Evolutionary conservation across 2,113 vertebrate species (phyloP), one percentile per base, ranked within the genome.

Genomic region (Colossoma macropomum): DNA sequence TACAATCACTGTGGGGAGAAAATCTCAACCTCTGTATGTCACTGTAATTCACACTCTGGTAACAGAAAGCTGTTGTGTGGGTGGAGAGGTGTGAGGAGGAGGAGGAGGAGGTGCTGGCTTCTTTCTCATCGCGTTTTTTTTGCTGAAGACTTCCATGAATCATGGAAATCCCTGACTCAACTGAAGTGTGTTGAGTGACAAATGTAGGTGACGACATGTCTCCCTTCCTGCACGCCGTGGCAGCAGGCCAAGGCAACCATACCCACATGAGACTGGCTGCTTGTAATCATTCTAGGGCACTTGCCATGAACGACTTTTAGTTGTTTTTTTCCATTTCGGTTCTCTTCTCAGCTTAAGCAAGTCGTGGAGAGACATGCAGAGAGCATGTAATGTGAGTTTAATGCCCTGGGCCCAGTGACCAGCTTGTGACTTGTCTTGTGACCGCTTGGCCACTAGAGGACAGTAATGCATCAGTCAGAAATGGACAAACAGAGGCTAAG

Each of bases 161-260:
- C 91, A 93, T 72, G 83, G 85, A 88, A 89, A 89, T 88, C 54
- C 77, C 92, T 94, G 92, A 94, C 63, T 93, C 93, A 93, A 80
- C 66, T 34, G 80, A 65, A 86, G 81, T 1, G 56, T 28, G 73
- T 84, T 38, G 87, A 90, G 80, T 89, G 92, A 90, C 83, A 90
- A 89, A 72, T 0, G 77, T 81, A 62, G 69, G 70, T 94, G 94
- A 94, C 91, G 86, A 87, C 88, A 93, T 87, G 93, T 94, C 94
- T 94, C 21, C 89, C 23, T 82, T 88, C 87, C 90, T 86, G 79
- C 86, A 87, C 52, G 75, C 65, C 83, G 34, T 91, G 90, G 90
- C 89, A 82, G 70, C 68, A 10, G 65, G 45, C 85, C 88, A 86
- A 21, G 28, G 65, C 74, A 72, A 45, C 38, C 8, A 32, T 76